Evolutionary conservation across 2,888 invertebrate species (phyloP).

Genomic region (Megaustenia siamemsis): DNA sequence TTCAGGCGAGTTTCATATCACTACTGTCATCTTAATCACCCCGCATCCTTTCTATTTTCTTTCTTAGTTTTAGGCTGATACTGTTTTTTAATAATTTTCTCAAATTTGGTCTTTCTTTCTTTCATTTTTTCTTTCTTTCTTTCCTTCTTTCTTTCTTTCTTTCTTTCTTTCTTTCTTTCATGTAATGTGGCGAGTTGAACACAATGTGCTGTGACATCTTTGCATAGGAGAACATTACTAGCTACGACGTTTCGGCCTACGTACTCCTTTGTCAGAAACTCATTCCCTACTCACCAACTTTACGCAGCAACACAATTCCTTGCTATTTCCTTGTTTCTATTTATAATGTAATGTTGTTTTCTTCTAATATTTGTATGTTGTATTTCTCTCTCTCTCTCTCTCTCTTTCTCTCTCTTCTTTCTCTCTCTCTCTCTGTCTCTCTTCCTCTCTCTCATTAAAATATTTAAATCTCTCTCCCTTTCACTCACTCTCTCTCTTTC

Average conservation of each 20-base stretch:
- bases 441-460: conserved; percentile 4
- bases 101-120: not conserved
- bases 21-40: no score
- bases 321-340: no score
- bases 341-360: no score
- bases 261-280: no score
- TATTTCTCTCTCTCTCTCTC: not conserved
- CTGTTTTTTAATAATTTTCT: conserved; percentile 3
- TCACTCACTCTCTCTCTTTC: not conserved
- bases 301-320: no score
- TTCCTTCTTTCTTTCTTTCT: conserved; percentile 33
- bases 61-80: no score
- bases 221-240: not conserved
- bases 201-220: not conserved
- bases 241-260: not conserved
- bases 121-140: no score
- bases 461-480: not conserved
- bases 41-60: no score
- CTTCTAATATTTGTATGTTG: not conserved
- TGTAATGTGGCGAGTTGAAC: not conserved
- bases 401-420: conserved; percentile 15
- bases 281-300: no score
- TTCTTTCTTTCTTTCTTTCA: not conserved
- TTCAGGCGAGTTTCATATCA: no score
- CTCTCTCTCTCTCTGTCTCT: conserved; percentile 30